These are phyloP conservation scores for Bostrychus sinensis DNA, from an alignment of 2,113 vertebrate species.

Conservation along the genomic window DNA sequence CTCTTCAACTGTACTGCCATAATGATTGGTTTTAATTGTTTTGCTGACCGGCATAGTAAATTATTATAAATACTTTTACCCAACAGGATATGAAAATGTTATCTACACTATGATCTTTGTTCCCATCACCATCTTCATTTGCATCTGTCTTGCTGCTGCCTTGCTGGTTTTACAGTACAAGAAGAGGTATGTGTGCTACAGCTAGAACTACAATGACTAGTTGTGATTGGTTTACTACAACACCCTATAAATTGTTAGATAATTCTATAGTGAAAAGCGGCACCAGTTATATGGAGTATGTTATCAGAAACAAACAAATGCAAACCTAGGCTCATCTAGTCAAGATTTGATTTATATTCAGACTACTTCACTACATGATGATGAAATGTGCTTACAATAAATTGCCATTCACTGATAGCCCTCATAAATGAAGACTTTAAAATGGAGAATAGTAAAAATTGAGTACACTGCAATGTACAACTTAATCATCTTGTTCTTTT, in stretches of 20 bases:
- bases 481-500: constrained; percentile 19
- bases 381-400: too few species aligned
- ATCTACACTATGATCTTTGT: constrained; percentile 87
- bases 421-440: too few species aligned
- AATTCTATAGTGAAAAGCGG: too few species aligned
- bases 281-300: too few species aligned
- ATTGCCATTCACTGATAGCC: too few species aligned
- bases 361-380: too few species aligned
- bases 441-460: too few species aligned
- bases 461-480: background rate
- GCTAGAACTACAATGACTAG: background rate
- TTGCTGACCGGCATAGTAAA: background rate
- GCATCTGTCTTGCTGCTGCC: constrained; percentile 75
- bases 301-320: too few species aligned
- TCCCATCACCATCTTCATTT: constrained; percentile 81
- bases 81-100: constrained; percentile 83
- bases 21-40: background rate
- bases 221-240: background rate
- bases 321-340: too few species aligned
- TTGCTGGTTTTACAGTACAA: constrained; percentile 84
- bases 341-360: too few species aligned
- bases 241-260: too few species aligned
- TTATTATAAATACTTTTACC: background rate
- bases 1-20: background rate
- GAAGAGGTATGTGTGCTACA: constrained; percentile 81